Percentiles rank a stretch among this genome's conserved stretches.
phyloP scores from a whole-genome alignment of 2,113 vertebrate species.

The Todiramphus chloris region DNA sequence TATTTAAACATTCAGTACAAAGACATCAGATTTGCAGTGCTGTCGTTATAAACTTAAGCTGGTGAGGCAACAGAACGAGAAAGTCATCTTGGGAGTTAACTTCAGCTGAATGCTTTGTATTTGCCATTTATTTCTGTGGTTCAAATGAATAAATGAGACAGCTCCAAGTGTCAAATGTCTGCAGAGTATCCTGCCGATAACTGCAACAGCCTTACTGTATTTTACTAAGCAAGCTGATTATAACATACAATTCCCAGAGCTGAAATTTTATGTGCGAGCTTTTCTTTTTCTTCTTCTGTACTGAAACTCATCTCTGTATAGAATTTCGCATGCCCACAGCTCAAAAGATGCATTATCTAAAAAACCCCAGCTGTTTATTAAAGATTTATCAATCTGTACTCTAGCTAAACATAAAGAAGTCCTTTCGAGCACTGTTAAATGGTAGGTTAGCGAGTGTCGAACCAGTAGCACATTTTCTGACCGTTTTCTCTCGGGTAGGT shows the following conservation, averaged over 20 bases:
- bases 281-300: background rate
- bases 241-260: slow-evolving; percentile 47
- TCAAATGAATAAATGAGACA: slow-evolving; percentile 75
- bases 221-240: slow-evolving; percentile 85
- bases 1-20: slow-evolving; percentile 50
- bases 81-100: slow-evolving; percentile 64
- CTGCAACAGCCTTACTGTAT: slow-evolving; percentile 72
- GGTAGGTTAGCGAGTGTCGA: background rate
- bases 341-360: slow-evolving; percentile 25
- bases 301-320: background rate
- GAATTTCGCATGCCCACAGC: background rate
- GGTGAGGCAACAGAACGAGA: slow-evolving; percentile 42
- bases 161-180: slow-evolving; percentile 80
- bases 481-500: background rate
- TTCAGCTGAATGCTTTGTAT: slow-evolving; percentile 54
- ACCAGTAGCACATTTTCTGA: background rate
- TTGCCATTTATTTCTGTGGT: slow-evolving; percentile 65
- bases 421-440: background rate
- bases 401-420: slow-evolving; percentile 17
- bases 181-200: slow-evolving; percentile 79
- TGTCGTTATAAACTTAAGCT: slow-evolving; percentile 50
- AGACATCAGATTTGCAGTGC: slow-evolving; percentile 40
- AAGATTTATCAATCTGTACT: slow-evolving; percentile 21
- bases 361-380: slow-evolving; percentile 32
- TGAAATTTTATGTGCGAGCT: slow-evolving; percentile 36